phyloP scores from a whole-genome alignment of 1,140 invertebrate species.

The Penaeus japonicus region DNA sequence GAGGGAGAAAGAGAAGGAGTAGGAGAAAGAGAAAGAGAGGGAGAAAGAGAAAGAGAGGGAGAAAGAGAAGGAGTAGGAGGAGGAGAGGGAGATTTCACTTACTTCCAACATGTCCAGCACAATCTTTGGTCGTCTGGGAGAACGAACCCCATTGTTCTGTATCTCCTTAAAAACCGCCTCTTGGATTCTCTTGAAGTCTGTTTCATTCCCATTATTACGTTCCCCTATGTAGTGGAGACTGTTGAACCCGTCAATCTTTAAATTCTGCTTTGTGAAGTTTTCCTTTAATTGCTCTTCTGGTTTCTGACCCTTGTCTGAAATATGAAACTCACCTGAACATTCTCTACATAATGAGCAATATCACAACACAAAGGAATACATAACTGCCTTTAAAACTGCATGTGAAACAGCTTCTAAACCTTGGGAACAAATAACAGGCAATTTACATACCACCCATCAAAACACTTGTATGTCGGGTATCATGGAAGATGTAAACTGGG shows the following conservation, averaged over 20 bases:
- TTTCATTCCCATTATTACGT: slow-evolving; percentile 9
- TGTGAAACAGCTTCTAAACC: no score
- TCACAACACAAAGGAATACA: no score
- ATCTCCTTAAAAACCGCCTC: slow-evolving; percentile 25
- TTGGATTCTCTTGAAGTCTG: slow-evolving; percentile 36
- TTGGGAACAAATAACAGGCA: no score
- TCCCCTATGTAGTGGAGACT: slow-evolving; percentile 46
- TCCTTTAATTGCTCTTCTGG: slow-evolving; percentile 40
- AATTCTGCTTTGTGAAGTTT: slow-evolving; percentile 36
- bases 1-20: no score
- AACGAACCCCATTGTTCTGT: slow-evolving; percentile 19
- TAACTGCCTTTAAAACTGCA: no score
- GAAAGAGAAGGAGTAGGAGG: no score
- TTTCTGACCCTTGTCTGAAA: slow-evolving; percentile 33
- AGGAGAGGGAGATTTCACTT: background rate
- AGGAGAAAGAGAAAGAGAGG: no score
- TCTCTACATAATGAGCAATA: no score
- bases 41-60: no score
- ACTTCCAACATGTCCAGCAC: slow-evolving; percentile 42
- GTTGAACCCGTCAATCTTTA: slow-evolving; percentile 45
- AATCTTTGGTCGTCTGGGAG: slow-evolving; percentile 41
- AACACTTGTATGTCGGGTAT: slow-evolving; percentile 77
- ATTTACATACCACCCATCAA: slow-evolving; percentile 1
- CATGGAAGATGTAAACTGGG: slow-evolving; percentile 81
- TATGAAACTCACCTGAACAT: background rate